Evolutionary conservation across 2,797 vertebrate species (phyloP).

Genomic region (Hemitrygon akajei): DNA sequence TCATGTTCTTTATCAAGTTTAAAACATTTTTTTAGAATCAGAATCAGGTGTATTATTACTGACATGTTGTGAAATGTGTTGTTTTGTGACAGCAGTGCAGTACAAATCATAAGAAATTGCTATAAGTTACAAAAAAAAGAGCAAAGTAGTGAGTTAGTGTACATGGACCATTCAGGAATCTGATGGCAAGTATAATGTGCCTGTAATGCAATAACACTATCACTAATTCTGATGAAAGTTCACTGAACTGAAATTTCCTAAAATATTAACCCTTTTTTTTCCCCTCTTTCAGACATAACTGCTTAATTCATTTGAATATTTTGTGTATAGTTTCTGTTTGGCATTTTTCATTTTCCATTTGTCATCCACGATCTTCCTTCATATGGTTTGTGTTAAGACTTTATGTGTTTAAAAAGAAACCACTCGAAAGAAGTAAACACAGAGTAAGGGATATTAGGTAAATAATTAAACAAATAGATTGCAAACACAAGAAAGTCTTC

Average conservation of each 20-base stretch:
- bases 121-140: too few species aligned
- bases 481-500: not conserved
- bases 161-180: too few species aligned
- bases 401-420: not conserved
- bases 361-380: not conserved
- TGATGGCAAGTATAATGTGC: not conserved
- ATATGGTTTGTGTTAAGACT: not conserved
- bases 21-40: not conserved
- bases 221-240: not conserved
- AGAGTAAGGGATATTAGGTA: not conserved
- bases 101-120: too few species aligned
- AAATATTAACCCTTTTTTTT: not conserved
- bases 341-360: not conserved
- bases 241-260: not conserved
- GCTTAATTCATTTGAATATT: not conserved
- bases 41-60: too few species aligned
- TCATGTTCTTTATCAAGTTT: not conserved
- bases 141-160: too few species aligned
- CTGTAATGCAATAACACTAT: not conserved
- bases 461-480: not conserved
- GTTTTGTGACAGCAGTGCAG: too few species aligned
- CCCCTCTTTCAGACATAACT: not conserved
- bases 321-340: not conserved
- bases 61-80: too few species aligned
- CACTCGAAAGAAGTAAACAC: not conserved